Evolutionary conservation across 1,140 invertebrate genomes (phyloP), one percentile per base, ranked within the genome.

Genomic region (Danaus plexippus): DNA sequence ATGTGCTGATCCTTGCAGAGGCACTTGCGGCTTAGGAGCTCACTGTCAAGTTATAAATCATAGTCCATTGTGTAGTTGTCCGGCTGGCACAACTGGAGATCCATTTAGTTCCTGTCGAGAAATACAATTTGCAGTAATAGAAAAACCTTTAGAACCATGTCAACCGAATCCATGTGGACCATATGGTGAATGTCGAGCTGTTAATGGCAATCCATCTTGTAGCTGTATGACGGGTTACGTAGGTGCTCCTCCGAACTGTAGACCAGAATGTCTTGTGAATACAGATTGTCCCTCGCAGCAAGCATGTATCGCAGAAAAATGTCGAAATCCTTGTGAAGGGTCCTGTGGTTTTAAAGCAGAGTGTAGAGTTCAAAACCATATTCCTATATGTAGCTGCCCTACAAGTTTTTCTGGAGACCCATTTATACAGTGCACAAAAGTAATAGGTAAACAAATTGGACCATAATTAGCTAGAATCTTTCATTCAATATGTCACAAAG

Each of bases 291-390:
- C 92, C n/a, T 91, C 92, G 45, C 91, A 92, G 66, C 88, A 90
- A 56, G 92, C 94, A 9, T 95, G 94, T 71, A 91, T 95, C 47
- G 92, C 92, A 50, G 92, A 93, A 68, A 94, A 93, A 75, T 95
- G 94, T 68, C 90, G 84, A 52, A 92, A 94, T 88, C 93, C 94
- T 6, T 95, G 94, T 75, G 90, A 91, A 52, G 94, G 93, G 49
- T 93, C 93, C 1, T 96, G 95, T 80, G 94, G 93, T 47, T 88
- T 92, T 43, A 91, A 90, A 64, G 93, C 94, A 1, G 90, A 91
- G 64, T 96, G 94, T 63, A 85, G 91, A 56, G 93, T 94, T 9
- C 91, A 92, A 61, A 92, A 94, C 77, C 93, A 95, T 62, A 90
- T 92, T 69, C 92, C 93, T 0, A 89, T 93, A 13, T 95, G 94